Conservation (phyloP, 1,140 invertebrate species). For the Periplaneta americana region DNA sequence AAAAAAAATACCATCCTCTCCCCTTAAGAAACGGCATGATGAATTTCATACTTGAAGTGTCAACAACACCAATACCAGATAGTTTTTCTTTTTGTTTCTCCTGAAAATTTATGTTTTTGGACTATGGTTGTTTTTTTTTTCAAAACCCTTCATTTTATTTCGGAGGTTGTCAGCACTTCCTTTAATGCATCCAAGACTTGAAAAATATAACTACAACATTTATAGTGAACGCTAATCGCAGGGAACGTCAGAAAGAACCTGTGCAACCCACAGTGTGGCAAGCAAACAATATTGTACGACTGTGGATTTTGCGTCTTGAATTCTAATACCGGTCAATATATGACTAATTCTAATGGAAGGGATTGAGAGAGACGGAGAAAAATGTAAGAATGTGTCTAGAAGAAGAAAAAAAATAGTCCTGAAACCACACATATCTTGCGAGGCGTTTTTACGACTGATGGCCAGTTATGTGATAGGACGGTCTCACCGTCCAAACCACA, state of each 20-base stretch:
- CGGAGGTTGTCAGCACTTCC: neutral
- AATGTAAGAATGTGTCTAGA: neutral
- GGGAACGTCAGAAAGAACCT: neutral
- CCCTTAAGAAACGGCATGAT: too few species aligned
- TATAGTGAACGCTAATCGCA: neutral
- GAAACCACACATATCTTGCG: neutral
- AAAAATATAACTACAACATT: neutral
- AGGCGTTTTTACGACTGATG: neutral
- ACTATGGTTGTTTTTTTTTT: too few species aligned
- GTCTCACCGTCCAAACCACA: too few species aligned
- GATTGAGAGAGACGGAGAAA: neutral
- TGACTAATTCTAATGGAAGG: neutral
- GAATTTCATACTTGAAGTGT: too few species aligned
- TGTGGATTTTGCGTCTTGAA: neutral
- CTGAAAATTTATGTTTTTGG: too few species aligned
- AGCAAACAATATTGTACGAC: neutral
- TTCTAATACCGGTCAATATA: neutral
- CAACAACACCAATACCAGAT: too few species aligned
- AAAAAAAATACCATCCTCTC: too few species aligned
- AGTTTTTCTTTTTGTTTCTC: too few species aligned
- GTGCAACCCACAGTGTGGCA: neutral
- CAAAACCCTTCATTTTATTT: too few species aligned
- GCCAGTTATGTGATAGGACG: neutral
- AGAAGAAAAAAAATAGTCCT: neutral
- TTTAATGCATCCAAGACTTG: neutral